Evolutionary conservation across 1,140 invertebrate species (phyloP).

Genomic region (Ips nitidus): DNA sequence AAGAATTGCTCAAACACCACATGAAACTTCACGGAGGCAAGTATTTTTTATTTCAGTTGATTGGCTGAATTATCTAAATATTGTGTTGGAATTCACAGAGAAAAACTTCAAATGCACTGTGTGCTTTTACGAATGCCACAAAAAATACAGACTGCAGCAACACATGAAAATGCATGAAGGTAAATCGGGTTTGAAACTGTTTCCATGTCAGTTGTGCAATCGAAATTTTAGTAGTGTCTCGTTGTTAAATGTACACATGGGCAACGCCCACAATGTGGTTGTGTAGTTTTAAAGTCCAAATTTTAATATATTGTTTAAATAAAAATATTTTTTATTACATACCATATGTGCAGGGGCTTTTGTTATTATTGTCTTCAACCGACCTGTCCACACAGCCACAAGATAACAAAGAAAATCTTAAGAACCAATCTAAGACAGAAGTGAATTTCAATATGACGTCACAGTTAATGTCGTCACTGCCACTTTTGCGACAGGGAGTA

Average conservation of each 20-base stretch:
- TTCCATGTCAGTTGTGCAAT: conserved; percentile 32
- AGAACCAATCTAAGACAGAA: too few relatives aligned
- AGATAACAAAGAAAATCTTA: too few relatives aligned
- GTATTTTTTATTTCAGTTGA: neutral
- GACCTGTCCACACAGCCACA: too few relatives aligned
- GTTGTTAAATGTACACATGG: conserved; percentile 35
- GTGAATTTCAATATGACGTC: too few relatives aligned
- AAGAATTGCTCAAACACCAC: conserved; percentile 44
- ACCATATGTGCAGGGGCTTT: too few relatives aligned
- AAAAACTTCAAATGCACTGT: conserved; percentile 38
- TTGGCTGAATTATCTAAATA: too few relatives aligned
- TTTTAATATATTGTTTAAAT: too few relatives aligned
- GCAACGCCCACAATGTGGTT: conserved; percentile 34
- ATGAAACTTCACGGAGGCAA: conserved; percentile 45
- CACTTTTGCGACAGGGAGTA: too few relatives aligned
- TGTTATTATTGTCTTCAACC: too few relatives aligned
- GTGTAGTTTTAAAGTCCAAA: conserved; percentile 11
- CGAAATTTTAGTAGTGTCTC: conserved; percentile 23
- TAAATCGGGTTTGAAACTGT: conserved; percentile 20
- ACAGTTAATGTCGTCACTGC: too few relatives aligned
- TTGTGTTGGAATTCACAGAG: conserved; percentile 20
- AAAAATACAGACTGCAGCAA: conserved; percentile 39
- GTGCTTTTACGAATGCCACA: conserved; percentile 39
- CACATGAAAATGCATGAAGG: conserved; percentile 40
- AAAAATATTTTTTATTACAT: too few relatives aligned